Evolutionary conservation across 2,888 invertebrate species (phyloP), one percentile per base, ranked within the genome.

Genomic region (Alcis repandata): DNA sequence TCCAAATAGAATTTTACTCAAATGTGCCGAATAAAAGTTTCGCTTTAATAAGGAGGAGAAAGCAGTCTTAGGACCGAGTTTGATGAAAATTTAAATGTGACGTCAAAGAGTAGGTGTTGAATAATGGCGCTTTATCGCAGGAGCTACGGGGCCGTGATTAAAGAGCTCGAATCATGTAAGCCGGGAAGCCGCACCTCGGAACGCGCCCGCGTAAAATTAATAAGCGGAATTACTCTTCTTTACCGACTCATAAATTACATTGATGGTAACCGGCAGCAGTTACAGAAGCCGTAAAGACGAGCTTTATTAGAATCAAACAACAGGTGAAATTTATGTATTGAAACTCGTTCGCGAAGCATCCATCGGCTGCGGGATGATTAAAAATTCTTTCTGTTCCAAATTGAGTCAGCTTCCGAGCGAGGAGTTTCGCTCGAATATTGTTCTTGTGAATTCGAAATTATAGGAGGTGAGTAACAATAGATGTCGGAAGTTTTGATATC

Each of bases 181-280:
- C 83, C 77, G 81, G 81, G 80, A 85, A 86, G 86, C 86, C 88
- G 76, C 87, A 84, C 87, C 88, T 86, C 67, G 64, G 69, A 79
- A 80, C 81, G 85, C 81, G 81, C 80, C 83, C 83, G 80, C 79
- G 79, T 77, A 81, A 91, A 90, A 91, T 92, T 91, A 91, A 91
- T 91, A 91, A 91, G 86, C 84, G 79, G 80, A 89, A 91, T 90
- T 85, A 89, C 87, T 90, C 87, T 87, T 87, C 86, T 85, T 88
- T 86, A 87, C 85, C 86, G 84, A 73, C 83, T 78, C 86, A 86
- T 91, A 91, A 91, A 91, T 90, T 85, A 89, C 83, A 85, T 88
- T 89, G 89, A 91, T 88, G 87, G 86, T 81, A 80, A 83, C 86
- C 86, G 80, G 79, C 82, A 87, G 79, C 86, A 85, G 84, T 87